Evolutionary conservation across 2,888 invertebrate species (phyloP), one percentile per base, ranked within the genome.

Genomic region (Pantelozetes paolii): DNA sequence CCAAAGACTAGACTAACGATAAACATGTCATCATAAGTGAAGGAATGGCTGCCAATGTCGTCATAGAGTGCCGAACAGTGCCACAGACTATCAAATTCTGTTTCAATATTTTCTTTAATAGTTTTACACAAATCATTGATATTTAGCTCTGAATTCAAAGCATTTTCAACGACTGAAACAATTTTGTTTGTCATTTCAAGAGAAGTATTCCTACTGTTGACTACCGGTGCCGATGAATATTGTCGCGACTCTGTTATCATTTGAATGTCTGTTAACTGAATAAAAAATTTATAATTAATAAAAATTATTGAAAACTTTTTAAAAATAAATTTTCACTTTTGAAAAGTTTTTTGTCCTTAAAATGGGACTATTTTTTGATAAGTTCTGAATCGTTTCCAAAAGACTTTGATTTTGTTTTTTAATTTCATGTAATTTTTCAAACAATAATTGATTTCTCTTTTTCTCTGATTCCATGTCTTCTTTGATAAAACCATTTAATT

Each of bases 21-120:
- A 67, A 67, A 67, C 42, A 40, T 23, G 67, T 67, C 67, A 42
- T 67, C 67, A 15, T n/a, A 67, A 2, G 67, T 67, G 32, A 67
- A 67, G 1, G 2, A 67, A 67, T 67, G 67, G 23, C 42, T 23
- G 15, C 67, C 67, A 15, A 67, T 42, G 13, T 67, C 42, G 20
- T 36, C 67, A 23, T 67, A 67, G 18, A 67, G 26, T 5, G 42
- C 67, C 8, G 67, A n/a, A 15, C 67, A 67, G 26, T 67, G 67
- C 67, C 67, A 67, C 2, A 67, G 23, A 42, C 67, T 36, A n/a
- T 67, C 67, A 1, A 67, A 23, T 42, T 42, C 42, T 15, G 67
- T n/a, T 23, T 67, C 67, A 23, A 42, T 13, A 1, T 3, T 5
- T 9, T 42, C 40, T 42, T 67, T 67, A n/a, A 67, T 23, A 1